Evolutionary conservation across 2,888 invertebrate species (phyloP).

Genomic region (Laspeyria flexula): DNA sequence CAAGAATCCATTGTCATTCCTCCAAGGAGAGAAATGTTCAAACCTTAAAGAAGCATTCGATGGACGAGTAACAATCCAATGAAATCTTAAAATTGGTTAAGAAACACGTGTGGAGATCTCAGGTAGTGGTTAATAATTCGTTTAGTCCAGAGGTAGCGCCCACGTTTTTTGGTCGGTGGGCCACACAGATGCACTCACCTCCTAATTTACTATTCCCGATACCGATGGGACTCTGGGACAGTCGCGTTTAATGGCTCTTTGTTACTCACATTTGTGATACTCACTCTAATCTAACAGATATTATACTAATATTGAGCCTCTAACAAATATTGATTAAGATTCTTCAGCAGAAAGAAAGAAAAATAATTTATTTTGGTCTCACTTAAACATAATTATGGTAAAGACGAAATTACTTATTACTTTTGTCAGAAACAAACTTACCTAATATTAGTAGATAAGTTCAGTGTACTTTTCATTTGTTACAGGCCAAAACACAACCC

Average conservation of each 20-base stretch:
- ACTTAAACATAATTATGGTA: no score
- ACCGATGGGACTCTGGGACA: slow-evolving; percentile 62
- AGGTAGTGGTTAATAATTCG: slow-evolving; percentile 85
- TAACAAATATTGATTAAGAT: no score
- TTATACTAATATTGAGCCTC: slow-evolving; percentile 45
- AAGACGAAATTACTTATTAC: no score
- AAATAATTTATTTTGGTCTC: no score
- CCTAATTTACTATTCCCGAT: slow-evolving; percentile 82
- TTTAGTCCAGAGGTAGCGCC: slow-evolving; percentile 82
- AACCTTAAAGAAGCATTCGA: slow-evolving; percentile 35
- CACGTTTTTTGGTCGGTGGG: slow-evolving; percentile 75
- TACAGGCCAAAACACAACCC: no score
- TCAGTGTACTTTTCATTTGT: no score
- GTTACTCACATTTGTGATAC: slow-evolving; percentile 59
- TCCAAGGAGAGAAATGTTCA: background rate
- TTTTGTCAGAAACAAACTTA: no score
- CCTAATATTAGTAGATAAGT: no score
- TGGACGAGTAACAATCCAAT: slow-evolving; percentile 40
- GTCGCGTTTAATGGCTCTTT: slow-evolving; percentile 69
- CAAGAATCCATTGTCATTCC: slow-evolving; percentile 45
- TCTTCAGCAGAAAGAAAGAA: no score
- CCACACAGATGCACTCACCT: slow-evolving; percentile 83
- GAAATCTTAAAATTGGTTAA: slow-evolving; percentile 17
- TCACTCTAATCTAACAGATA: slow-evolving; percentile 45
- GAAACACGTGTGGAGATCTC: slow-evolving; percentile 64